Evolutionary conservation across 2,797 vertebrate species (phyloP).

Genomic region (Morus bassanus): DNA sequence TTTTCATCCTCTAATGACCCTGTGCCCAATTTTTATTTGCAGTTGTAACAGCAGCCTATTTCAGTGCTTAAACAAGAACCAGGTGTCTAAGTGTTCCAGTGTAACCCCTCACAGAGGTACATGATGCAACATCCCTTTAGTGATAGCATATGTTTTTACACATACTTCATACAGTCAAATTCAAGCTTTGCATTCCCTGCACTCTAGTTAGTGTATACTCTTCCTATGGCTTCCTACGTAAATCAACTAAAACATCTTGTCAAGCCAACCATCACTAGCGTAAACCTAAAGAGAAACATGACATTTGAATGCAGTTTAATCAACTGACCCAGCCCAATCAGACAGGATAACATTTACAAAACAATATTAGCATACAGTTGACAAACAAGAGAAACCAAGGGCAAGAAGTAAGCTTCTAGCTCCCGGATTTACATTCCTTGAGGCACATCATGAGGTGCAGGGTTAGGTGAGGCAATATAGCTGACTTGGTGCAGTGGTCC

Average conservation of each 20-base stretch:
- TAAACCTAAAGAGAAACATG: conserved; percentile 50
- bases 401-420: not conserved
- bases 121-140: not conserved
- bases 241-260: not conserved
- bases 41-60: not conserved
- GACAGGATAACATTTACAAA: not conserved
- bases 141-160: not conserved
- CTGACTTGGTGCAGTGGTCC: conserved; percentile 73
- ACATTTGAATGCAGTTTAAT: not conserved
- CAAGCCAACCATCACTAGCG: not conserved
- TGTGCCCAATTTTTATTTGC: not conserved
- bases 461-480: conserved; percentile 77
- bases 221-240: not conserved
- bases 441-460: conserved; percentile 72
- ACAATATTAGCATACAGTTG: not conserved
- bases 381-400: conserved; percentile 17
- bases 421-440: conserved; percentile 68
- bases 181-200: not conserved
- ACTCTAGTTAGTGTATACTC: not conserved
- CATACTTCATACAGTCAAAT: not conserved
- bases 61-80: not conserved
- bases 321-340: not conserved
- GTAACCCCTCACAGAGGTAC: not conserved
- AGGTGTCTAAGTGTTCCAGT: not conserved
- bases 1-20: not conserved